phyloP scores from a whole-genome alignment of 1,140 invertebrate species.

The Galleria mellonella region DNA sequence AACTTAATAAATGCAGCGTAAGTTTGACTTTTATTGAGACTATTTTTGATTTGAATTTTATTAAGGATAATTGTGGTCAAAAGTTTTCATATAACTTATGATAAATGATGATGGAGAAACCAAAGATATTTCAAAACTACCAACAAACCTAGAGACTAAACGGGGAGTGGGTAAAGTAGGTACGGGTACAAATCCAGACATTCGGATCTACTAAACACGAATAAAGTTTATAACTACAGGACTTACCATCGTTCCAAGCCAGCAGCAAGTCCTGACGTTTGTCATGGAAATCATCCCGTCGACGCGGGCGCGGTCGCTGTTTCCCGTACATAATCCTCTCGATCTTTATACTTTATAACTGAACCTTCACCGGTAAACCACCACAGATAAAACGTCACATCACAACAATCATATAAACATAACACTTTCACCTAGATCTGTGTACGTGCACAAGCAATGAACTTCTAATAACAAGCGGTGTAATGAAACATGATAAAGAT shows the following conservation, averaged over 20 bases:
- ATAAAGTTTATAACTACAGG: background rate
- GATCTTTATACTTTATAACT: background rate
- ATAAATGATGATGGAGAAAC: too few species aligned
- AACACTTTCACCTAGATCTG: slow-evolving; percentile 31
- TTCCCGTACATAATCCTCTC: slow-evolving; percentile 39
- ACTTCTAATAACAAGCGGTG: slow-evolving; percentile 34
- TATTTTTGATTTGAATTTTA: too few species aligned
- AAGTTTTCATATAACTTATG: too few species aligned
- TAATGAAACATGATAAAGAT: slow-evolving; percentile 46
- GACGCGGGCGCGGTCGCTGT: slow-evolving; percentile 43
- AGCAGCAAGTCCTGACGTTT: slow-evolving; percentile 62
- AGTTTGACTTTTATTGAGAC: too few species aligned
- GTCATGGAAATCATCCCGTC: slow-evolving; percentile 50
- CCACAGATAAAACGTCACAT: slow-evolving; percentile 21
- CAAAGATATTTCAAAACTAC: too few species aligned
- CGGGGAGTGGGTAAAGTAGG: too few species aligned
- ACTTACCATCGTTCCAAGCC: slow-evolving; percentile 67
- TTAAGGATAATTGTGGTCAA: too few species aligned
- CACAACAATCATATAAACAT: slow-evolving; percentile 33
- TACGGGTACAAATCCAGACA: too few species aligned
- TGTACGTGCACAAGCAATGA: slow-evolving; percentile 48
- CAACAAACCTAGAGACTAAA: too few species aligned
- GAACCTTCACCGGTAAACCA: slow-evolving; percentile 3
- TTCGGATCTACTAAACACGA: too few species aligned
- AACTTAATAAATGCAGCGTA: too few species aligned